Conservation (phyloP, 2,797 vertebrate species). For the Chelon auratus region DNA sequence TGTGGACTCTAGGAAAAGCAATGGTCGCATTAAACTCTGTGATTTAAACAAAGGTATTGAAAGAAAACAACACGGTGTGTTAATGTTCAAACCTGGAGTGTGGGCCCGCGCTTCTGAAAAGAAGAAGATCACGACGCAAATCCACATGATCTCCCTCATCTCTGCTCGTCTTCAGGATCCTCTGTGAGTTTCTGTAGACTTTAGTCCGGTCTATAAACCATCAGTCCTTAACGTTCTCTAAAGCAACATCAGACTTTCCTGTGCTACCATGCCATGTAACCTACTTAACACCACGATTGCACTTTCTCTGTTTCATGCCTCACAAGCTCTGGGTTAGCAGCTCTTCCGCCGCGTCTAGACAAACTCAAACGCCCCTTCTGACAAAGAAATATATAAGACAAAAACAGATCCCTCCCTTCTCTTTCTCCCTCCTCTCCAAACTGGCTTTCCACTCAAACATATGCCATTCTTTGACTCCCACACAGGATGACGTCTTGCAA, state of each 20-base stretch:
- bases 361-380: background rate
- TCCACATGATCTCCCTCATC: conserved; percentile 50
- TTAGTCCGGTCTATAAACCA: background rate
- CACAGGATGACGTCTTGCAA: conserved; percentile 60
- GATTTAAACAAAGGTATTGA: background rate
- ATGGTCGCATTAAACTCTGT: too few relatives aligned
- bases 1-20: background rate
- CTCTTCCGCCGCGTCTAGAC: conserved; percentile 14
- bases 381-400: conserved; percentile 15
- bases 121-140: conserved; percentile 39
- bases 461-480: conserved; percentile 37
- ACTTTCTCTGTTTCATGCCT: conserved; percentile 1
- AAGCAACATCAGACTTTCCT: background rate
- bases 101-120: conserved; percentile 42
- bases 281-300: background rate
- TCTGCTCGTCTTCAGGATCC: conserved; percentile 19
- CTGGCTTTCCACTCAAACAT: conserved; percentile 52
- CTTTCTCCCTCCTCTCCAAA: conserved; percentile 52
- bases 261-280: background rate
- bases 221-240: conserved; percentile 8
- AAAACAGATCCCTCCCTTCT: conserved; percentile 57
- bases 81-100: conserved; percentile 69
- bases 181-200: background rate
- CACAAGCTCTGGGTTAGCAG: background rate
- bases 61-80: background rate